A percentile compares a stretch with the other conserved stretches of the same genome.
These are phyloP conservation scores for Lochmaea capreae DNA, from an alignment of 2,888 invertebrate species.

Conservation along the genomic window DNA sequence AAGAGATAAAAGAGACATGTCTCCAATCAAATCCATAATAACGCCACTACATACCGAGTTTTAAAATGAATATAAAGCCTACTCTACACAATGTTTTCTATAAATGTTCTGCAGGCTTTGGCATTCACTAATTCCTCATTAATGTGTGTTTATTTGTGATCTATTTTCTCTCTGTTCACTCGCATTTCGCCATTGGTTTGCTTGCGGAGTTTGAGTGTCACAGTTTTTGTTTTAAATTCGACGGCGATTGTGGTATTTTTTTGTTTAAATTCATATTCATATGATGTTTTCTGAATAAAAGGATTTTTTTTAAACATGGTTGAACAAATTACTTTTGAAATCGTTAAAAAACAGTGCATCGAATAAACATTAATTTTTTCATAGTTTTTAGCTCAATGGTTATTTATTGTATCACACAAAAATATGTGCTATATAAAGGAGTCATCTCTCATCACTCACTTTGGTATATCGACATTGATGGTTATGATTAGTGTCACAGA, in stretches of 20 bases:
- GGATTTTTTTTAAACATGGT: not conserved
- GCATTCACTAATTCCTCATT: slow-evolving; percentile 8
- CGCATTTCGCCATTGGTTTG: not conserved
- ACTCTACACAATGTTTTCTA: slow-evolving; percentile 14
- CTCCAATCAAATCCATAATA: slow-evolving; percentile 34
- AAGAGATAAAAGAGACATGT: slow-evolving; percentile 35
- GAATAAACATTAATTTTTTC: too few species aligned
- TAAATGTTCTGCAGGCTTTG: slow-evolving; percentile 6
- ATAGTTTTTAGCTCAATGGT: too few species aligned
- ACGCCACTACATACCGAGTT: slow-evolving; percentile 23
- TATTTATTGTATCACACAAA: too few species aligned
- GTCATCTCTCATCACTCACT: too few species aligned
- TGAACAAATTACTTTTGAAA: not conserved
- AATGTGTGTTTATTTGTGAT: slow-evolving; percentile 4
- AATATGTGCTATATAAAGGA: too few species aligned
- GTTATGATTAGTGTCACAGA: too few species aligned
- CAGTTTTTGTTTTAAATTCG: not conserved
- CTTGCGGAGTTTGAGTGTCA: not conserved
- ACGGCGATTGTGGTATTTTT: not conserved
- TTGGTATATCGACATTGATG: too few species aligned
- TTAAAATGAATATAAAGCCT: slow-evolving; percentile 29
- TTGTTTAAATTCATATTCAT: not conserved
- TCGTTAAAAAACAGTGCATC: too few species aligned
- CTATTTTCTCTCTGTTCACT: not conserved
- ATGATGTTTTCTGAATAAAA: not conserved